Conservation (phyloP, 2,888 invertebrate genomes). For the Philhelius pedissequus region DNA sequence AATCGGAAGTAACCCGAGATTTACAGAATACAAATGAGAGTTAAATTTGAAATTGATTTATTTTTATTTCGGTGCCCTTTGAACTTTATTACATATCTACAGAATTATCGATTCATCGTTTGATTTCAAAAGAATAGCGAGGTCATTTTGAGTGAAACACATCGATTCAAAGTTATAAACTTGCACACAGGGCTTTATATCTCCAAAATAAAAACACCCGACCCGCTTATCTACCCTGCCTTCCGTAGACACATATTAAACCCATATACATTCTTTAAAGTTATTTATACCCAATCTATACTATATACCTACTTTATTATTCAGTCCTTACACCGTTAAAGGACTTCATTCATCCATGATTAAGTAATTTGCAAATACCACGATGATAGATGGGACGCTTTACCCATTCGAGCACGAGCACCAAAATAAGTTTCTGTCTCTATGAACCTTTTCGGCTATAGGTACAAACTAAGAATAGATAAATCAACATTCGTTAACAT, state of each 20-base stretch:
- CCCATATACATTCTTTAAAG: neutral
- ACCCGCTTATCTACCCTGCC: neutral
- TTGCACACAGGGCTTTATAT: too few relatives aligned
- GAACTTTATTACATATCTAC: too few relatives aligned
- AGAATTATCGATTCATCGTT: too few relatives aligned
- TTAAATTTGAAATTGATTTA: too few relatives aligned
- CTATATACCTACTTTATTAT: neutral
- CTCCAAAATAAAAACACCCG: too few relatives aligned
- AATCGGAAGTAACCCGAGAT: too few relatives aligned
- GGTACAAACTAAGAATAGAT: neutral
- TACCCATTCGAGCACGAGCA: neutral
- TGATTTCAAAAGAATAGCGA: too few relatives aligned
- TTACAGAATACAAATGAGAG: too few relatives aligned
- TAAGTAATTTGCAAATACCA: neutral
- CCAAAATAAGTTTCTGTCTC: neutral
- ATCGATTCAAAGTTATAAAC: too few relatives aligned
- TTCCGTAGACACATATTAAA: neutral
- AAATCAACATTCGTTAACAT: neutral
- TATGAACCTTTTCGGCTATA: neutral
- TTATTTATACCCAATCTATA: neutral
- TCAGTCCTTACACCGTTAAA: neutral
- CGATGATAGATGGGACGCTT: neutral
- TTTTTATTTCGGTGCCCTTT: too few relatives aligned
- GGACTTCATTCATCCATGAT: neutral
- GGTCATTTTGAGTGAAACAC: too few relatives aligned